Conservation (phyloP, 2,888 invertebrate genomes). For the Drosophila algonquin region DNA sequence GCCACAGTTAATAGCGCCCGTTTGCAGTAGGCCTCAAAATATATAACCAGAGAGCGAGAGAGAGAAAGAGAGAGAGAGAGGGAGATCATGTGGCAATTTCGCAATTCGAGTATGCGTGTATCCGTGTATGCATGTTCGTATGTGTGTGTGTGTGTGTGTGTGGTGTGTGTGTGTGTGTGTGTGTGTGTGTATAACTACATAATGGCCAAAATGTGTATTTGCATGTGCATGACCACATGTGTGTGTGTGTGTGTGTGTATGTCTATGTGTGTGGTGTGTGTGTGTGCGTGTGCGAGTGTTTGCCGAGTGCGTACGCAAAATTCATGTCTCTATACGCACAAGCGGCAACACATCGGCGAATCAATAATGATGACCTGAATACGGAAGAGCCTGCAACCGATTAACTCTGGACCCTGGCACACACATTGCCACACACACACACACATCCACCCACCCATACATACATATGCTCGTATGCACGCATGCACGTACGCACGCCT, state of each 20-base stretch:
- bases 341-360: slow-evolving; percentile 67
- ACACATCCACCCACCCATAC: not conserved
- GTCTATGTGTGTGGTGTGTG: slow-evolving; percentile 23
- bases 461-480: too few species aligned
- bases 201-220: slow-evolving; percentile 40
- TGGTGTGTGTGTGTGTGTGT: too few species aligned
- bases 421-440: slow-evolving; percentile 20
- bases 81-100: slow-evolving; percentile 49
- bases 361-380: slow-evolving; percentile 80
- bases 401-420: slow-evolving; percentile 65
- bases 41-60: slow-evolving; percentile 49
- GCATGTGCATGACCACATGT: slow-evolving; percentile 20
- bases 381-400: slow-evolving; percentile 70
- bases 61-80: slow-evolving; percentile 7
- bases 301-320: slow-evolving; percentile 71
- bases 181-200: slow-evolving; percentile 29
- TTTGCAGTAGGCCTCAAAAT: slow-evolving; percentile 68
- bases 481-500: slow-evolving; percentile 41
- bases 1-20: slow-evolving; percentile 66
- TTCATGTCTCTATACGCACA: slow-evolving; percentile 77
- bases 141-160: not conserved
- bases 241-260: slow-evolving; percentile 14
- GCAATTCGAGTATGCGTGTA: slow-evolving; percentile 38
- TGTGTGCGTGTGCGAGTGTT: slow-evolving; percentile 25
- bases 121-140: slow-evolving; percentile 6